Evolutionary conservation across 2,888 invertebrate genomes (phyloP).

Genomic region (Melipona beecheii): DNA sequence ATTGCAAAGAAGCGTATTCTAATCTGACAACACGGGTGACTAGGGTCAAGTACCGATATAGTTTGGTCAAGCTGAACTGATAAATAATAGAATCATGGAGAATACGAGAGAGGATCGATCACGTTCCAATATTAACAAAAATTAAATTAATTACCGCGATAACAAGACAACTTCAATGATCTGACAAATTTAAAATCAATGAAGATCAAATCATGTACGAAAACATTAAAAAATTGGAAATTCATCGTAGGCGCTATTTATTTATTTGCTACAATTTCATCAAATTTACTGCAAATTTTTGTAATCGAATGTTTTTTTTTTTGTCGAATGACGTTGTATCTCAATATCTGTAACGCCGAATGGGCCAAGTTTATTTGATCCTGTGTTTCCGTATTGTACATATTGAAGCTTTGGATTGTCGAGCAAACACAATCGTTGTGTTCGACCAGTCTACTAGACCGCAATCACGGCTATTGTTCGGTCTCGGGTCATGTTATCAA

Average conservation of each 20-base stretch:
- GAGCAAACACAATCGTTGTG: neutral
- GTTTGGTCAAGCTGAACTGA: slow-evolving; percentile 13
- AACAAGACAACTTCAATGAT: too few species aligned
- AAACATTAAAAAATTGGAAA: too few species aligned
- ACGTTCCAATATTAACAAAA: neutral
- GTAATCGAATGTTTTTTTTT: too few species aligned
- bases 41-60: slow-evolving; percentile 11
- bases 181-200: too few species aligned
- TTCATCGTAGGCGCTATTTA: too few species aligned
- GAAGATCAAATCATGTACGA: too few species aligned
- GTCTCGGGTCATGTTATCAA: slow-evolving; percentile 43
- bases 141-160: too few species aligned
- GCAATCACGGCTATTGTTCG: slow-evolving; percentile 40
- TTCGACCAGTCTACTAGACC: neutral
- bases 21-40: slow-evolving; percentile 13
- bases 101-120: neutral
- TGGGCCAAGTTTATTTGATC: neutral
- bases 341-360: neutral
- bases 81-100: slow-evolving; percentile 1
- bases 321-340: too few species aligned
- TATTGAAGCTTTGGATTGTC: neutral
- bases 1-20: slow-evolving; percentile 21
- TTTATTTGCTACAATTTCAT: too few species aligned
- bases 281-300: too few species aligned
- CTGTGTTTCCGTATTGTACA: neutral